These are phyloP conservation scores for Bombus pascuorum DNA, from an alignment of 1,140 invertebrate species.

Conservation along the genomic window DNA sequence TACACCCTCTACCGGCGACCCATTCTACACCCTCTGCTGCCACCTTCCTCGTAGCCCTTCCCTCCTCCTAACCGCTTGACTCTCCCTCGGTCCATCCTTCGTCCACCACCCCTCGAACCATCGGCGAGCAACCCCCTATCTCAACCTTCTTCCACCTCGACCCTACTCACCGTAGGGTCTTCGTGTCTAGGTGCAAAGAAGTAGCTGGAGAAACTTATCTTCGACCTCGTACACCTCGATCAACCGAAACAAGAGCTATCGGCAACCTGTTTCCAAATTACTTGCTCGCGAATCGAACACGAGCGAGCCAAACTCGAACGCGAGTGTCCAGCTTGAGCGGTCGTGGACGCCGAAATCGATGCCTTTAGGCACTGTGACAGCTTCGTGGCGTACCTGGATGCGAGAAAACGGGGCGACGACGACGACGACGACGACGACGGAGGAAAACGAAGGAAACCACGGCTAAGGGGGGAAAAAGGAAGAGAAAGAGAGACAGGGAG, in stretches of 20 bases:
- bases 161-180: conserved; percentile 20
- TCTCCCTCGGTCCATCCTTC: conserved; percentile 61
- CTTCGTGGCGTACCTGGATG: conserved; percentile 64
- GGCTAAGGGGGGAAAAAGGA: not conserved
- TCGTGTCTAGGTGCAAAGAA: conserved; percentile 22
- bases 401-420: conserved; percentile 45
- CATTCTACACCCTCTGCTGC: conserved; percentile 55
- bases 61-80: conserved; percentile 51
- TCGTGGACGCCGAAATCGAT: conserved; percentile 59
- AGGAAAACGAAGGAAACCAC: conserved; percentile 20
- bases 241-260: not conserved
- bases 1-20: conserved; percentile 43
- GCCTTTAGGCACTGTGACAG: conserved; percentile 55
- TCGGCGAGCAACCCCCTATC: conserved; percentile 24
- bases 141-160: conserved; percentile 60
- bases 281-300: not conserved
- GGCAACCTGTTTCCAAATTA: conserved; percentile 54
- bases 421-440: conserved; percentile 13
- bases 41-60: conserved; percentile 58
- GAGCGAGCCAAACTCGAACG: not conserved
- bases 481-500: conserved; percentile 29
- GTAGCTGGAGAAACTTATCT: not conserved
- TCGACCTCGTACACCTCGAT: not conserved
- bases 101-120: conserved; percentile 63
- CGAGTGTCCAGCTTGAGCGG: no score